A percentile compares a stretch with the other conserved stretches of the same genome.
Evolutionary conservation across 2,888 invertebrate genomes (phyloP).

Genomic region (Selenia dentaria): DNA sequence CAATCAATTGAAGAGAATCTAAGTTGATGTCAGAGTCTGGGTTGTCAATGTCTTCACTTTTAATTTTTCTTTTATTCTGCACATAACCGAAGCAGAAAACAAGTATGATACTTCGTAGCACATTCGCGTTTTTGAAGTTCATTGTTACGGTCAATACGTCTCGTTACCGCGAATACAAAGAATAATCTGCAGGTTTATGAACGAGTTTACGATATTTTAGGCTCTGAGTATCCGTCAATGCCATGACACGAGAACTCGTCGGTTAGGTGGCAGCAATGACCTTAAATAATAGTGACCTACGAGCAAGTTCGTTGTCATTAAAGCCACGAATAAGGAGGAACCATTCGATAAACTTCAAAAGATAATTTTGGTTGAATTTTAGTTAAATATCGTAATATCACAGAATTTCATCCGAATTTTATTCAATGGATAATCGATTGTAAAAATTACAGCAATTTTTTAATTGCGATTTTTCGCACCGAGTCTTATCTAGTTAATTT

Average conservation of each 20-base stretch:
- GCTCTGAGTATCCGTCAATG: constrained; percentile 45
- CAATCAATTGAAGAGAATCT: constrained; percentile 61
- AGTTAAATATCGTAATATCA: no score
- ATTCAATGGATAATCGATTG: no score
- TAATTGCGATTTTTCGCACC: no score
- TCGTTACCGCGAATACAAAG: constrained; percentile 43
- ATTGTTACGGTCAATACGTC: constrained; percentile 45
- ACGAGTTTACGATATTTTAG: constrained; percentile 38
- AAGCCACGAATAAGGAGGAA: no score
- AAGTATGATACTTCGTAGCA: constrained; percentile 41
- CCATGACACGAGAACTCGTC: constrained; percentile 37
- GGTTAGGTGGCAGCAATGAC: constrained; percentile 37
- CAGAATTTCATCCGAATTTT: no score
- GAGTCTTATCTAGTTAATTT: no score
- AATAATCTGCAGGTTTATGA: constrained; percentile 34
- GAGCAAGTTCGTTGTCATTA: no score
- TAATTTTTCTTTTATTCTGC: constrained; percentile 29
- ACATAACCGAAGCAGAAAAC: constrained; percentile 41
- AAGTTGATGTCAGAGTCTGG: constrained; percentile 54
- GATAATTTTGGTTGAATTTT: no score
- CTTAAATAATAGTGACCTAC: constrained; percentile 38
- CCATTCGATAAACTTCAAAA: no score
- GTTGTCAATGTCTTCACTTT: constrained; percentile 36
- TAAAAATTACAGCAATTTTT: no score
- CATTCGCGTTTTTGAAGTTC: constrained; percentile 39